phyloP scores from a whole-genome alignment of 2,797 vertebrate species.

The Phalloptychus januarius region DNA sequence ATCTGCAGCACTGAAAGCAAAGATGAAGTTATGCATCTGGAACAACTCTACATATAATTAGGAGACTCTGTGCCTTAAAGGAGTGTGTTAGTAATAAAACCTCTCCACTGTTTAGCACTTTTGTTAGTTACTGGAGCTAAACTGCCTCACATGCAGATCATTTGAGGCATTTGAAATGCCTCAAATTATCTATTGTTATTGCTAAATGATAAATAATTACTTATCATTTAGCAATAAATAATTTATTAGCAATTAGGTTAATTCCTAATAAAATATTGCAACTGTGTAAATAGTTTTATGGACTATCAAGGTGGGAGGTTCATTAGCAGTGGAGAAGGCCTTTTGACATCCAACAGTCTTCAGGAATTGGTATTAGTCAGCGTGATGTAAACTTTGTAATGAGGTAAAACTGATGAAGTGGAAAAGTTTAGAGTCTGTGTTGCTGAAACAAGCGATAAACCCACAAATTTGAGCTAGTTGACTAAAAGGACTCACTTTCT shows the following conservation, averaged over 20 bases:
- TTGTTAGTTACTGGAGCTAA: not conserved
- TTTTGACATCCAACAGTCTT: not conserved
- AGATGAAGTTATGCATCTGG: not conserved
- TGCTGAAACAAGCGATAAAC: not conserved
- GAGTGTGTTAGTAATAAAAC: not conserved
- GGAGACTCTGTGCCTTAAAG: not conserved
- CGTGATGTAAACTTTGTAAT: not conserved
- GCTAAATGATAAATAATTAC: too few relatives aligned
- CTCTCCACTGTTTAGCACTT: not conserved
- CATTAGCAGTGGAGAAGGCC: not conserved
- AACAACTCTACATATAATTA: not conserved
- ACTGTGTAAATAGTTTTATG: not conserved
- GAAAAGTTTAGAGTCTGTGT: not conserved
- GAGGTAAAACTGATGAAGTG: not conserved
- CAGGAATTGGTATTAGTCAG: not conserved
- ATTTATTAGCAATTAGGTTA: too few relatives aligned
- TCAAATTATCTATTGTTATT: too few relatives aligned
- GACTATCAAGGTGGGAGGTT: not conserved
- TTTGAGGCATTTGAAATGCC: too few relatives aligned
- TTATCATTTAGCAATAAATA: too few relatives aligned
- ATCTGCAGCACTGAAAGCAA: too few relatives aligned
- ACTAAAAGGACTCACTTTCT: not conserved
- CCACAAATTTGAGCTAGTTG: not conserved
- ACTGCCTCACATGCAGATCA: not conserved
- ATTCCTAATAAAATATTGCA: not conserved